phyloP scores from a whole-genome alignment of 2,797 vertebrate genomes.

The Pseudochirops cupreus region DNA sequence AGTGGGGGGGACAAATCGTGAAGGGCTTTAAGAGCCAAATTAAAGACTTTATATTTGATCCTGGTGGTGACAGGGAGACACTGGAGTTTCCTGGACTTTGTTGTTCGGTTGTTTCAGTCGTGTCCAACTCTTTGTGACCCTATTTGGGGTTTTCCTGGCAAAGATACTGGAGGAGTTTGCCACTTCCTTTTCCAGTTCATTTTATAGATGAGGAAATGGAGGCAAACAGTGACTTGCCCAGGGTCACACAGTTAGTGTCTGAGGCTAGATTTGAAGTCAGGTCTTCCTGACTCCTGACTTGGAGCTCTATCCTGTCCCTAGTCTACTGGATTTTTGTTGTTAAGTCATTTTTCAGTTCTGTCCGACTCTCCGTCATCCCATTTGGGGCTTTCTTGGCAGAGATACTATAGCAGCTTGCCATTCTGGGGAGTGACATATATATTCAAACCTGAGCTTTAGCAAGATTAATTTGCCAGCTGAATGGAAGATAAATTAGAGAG shows the following conservation, averaged over 20 bases:
- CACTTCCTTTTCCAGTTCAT: neutral
- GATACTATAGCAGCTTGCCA: neutral
- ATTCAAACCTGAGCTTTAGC: neutral
- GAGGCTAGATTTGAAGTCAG: neutral
- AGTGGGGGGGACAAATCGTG: too few species aligned
- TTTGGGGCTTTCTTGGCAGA: neutral
- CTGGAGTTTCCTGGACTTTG: neutral
- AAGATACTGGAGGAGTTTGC: neutral
- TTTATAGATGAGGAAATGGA: neutral
- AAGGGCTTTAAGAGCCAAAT: too few species aligned
- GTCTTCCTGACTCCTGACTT: neutral
- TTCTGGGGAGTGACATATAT: neutral
- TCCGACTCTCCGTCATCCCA: neutral
- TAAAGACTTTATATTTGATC: too few species aligned
- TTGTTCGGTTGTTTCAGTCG: neutral
- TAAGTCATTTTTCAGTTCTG: neutral
- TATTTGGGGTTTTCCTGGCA: neutral
- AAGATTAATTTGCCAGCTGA: neutral
- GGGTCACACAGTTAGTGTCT: neutral
- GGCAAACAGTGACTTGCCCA: neutral
- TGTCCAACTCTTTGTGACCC: neutral
- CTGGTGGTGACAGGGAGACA: too few species aligned
- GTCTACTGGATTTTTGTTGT: neutral
- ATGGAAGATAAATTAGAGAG: neutral
- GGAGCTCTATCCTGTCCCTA: neutral